Percentiles rank a stretch among this genome's conserved stretches.
Conservation (phyloP, 2,888 invertebrate species). For the Tenthredo scrophulariae region DNA sequence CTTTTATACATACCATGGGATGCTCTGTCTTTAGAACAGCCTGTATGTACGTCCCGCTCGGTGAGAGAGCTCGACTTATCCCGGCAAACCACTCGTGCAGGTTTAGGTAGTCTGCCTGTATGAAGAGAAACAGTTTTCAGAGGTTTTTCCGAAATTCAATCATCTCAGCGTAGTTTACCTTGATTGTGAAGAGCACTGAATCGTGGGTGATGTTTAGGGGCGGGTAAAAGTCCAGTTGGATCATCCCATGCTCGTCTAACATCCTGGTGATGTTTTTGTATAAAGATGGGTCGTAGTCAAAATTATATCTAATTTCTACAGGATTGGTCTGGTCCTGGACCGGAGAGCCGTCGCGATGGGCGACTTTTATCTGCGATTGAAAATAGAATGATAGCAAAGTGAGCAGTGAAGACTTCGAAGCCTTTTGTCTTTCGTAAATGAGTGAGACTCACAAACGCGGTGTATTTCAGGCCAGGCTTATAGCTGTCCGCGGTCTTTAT, state of each 20-base stretch:
- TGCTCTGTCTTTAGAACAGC: constrained; percentile 81
- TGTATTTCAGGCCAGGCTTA: constrained; percentile 92
- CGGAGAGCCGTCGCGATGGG: constrained; percentile 86
- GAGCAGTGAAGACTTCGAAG: background rate
- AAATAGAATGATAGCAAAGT: background rate
- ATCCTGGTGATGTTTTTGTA: constrained; percentile 79
- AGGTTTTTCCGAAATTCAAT: background rate
- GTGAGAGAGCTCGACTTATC: constrained; percentile 85
- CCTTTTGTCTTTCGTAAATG: background rate
- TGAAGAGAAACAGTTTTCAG: background rate
- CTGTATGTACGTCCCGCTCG: constrained; percentile 82
- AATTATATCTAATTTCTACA: constrained; percentile 83
- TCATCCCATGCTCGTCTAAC: constrained; percentile 84
- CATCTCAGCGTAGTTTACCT: constrained; percentile 80
- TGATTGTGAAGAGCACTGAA: constrained; percentile 84
- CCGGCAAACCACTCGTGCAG: constrained; percentile 88
- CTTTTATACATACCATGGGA: constrained; percentile 76
- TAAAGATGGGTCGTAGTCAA: constrained; percentile 81
- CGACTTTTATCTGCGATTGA: constrained; percentile 82
- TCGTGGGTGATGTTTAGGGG: constrained; percentile 81
- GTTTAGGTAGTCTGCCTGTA: constrained; percentile 89
- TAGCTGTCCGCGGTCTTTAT: constrained; percentile 92
- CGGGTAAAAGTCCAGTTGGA: constrained; percentile 83
- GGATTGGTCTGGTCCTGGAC: constrained; percentile 81
- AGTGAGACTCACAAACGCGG: constrained; percentile 84